Conservation (phyloP, 2,797 vertebrate genomes). For the Pelobates cultripes region DNA sequence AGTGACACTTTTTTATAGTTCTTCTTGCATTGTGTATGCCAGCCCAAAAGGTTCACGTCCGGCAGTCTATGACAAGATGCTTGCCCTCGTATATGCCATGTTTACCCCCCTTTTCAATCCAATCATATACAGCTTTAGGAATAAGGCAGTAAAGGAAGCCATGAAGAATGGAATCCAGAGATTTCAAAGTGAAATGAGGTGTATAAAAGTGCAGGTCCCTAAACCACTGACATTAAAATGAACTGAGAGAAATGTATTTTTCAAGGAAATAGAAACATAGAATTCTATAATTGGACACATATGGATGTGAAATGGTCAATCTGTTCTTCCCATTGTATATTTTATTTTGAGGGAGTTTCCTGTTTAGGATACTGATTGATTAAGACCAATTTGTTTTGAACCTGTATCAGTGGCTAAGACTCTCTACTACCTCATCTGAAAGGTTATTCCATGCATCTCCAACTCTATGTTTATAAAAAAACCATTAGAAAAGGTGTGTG, state of each 20-base stretch:
- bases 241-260: background rate
- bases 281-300: too few relatives aligned
- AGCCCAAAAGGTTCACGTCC: slow-evolving; percentile 44
- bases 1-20: slow-evolving; percentile 53
- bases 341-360: too few relatives aligned
- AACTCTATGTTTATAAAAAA: too few relatives aligned
- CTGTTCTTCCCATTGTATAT: too few relatives aligned
- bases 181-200: background rate
- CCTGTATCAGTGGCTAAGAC: too few relatives aligned
- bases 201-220: background rate
- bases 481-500: too few relatives aligned
- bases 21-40: slow-evolving; percentile 59
- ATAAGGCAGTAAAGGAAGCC: slow-evolving; percentile 59
- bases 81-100: slow-evolving; percentile 59
- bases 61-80: slow-evolving; percentile 53
- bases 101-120: slow-evolving; percentile 62
- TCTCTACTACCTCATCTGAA: too few relatives aligned
- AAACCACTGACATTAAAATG: background rate
- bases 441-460: too few relatives aligned
- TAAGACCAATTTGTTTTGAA: too few relatives aligned
- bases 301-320: too few relatives aligned
- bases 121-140: slow-evolving; percentile 58
- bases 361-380: too few relatives aligned
- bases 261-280: too few relatives aligned
- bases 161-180: slow-evolving; percentile 34